phyloP scores from a whole-genome alignment of 2,113 vertebrate genomes.

The Rhinoderma darwinii region DNA sequence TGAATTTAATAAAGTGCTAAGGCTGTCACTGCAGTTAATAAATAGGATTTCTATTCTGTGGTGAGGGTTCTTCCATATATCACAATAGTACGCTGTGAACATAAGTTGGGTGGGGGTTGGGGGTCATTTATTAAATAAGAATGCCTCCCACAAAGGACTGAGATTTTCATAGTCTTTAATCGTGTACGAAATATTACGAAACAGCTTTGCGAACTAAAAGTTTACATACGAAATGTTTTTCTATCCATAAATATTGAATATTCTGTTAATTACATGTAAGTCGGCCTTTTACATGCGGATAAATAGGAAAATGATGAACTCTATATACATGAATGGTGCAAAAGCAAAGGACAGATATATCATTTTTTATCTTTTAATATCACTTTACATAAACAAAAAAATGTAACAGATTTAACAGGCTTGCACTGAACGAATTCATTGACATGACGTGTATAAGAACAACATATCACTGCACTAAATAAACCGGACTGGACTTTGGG shows the following conservation, averaged over 20 bases:
- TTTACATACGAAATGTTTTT: constrained; percentile 96
- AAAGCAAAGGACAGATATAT: constrained; percentile 94
- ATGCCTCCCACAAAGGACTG: constrained; percentile 85
- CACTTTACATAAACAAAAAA: constrained; percentile 98
- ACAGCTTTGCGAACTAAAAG: constrained; percentile 99
- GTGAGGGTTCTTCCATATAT: constrained; percentile 78
- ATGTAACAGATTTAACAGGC: constrained; percentile 93
- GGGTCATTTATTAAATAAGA: constrained; percentile 73
- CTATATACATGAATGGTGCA: constrained; percentile 95
- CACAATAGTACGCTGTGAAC: constrained; percentile 68
- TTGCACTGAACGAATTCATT: constrained; percentile 99
- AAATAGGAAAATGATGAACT: constrained; percentile 98
- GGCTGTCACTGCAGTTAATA: constrained; percentile 80
- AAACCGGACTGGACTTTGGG: constrained; percentile 96
- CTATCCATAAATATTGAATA: constrained; percentile 99
- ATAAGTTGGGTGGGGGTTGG: not conserved
- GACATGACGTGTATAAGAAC: constrained; percentile 91
- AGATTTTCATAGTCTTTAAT: constrained; percentile 99
- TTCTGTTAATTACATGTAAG: constrained; percentile 90
- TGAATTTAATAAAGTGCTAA: constrained; percentile 77
- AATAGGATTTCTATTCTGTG: constrained; percentile 80
- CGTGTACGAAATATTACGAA: constrained; percentile 99
- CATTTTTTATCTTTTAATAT: constrained; percentile 90
- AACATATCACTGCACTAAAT: constrained; percentile 97
- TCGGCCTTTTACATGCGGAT: constrained; percentile 99